Evolutionary conservation across 2,888 invertebrate species (phyloP), one percentile per base, ranked within the genome.

Genomic region (Conchocele bisecta): DNA sequence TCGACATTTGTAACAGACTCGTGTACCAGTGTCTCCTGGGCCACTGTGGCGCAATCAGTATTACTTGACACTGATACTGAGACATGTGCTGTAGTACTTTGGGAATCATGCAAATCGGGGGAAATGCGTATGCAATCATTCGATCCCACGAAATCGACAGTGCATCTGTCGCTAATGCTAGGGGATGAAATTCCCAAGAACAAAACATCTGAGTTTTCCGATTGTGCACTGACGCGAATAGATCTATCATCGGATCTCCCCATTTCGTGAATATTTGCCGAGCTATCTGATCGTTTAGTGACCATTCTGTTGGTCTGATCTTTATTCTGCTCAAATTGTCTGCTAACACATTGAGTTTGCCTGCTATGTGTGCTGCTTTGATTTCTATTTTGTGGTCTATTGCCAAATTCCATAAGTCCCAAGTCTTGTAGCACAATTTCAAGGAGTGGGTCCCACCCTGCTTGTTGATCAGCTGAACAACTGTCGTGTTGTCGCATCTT

Each of bases 21-120:
- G 58, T 44, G 33, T 44, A 58, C 58, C 42, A 58, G 11, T 44
- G 58, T 3, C 58, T 24, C n/a, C 46, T 28, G 15, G 57, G 57
- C 57, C 42, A 57, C 3, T 5, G 28, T 5, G 42, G 57, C 1
- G 44, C 58, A 28, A 58, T 44, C 20, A 58, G 24, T 29, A 58
- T 22, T 17, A 58, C 2, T 46, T 44, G 44, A 22, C 58, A 58
- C 1, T 22, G 20, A 57, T 3, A 41, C 22, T 58, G 58, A 2
- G 17, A 7, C 33, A 57, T 57, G 28, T 57, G 57, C 20, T 57
- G 29, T 2, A 44, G 29, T 11, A 58, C 33, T 31, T 42, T 58
- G 2, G 44, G 58, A 13, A 44, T 29, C 2, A 58, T 17, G 15
- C 58, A 44, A 28, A 42, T 44, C 15, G 58, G 58, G 29, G 42